A percentile compares a stretch with the other conserved stretches of the same genome.
Evolutionary conservation across 1,140 invertebrate species (phyloP).

Genomic region (Panagrolaimus sp.): DNA sequence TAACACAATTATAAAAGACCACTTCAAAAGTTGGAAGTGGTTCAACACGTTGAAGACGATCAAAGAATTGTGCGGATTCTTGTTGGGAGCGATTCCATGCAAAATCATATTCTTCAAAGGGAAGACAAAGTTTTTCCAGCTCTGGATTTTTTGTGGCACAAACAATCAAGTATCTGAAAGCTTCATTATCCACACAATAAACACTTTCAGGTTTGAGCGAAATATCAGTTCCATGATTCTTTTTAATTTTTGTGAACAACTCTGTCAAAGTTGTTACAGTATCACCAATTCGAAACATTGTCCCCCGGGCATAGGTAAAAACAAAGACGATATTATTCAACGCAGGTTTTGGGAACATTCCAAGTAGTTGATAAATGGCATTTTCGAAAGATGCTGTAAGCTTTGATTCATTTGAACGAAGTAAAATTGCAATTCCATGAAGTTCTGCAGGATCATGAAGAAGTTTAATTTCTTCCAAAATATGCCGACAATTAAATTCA

Average conservation of each 20-base stretch:
- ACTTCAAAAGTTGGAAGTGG: slow-evolving; percentile 8
- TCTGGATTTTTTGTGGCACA: background rate
- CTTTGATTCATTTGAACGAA: background rate
- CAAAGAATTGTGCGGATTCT: slow-evolving; percentile 7
- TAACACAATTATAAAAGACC: background rate
- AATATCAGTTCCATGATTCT: background rate
- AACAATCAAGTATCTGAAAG: background rate
- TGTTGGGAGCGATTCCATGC: background rate
- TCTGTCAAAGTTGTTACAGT: background rate
- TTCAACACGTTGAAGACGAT: background rate
- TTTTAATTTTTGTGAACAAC: background rate
- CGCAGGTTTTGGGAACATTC: background rate
- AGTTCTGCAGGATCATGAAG: background rate
- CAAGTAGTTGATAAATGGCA: background rate
- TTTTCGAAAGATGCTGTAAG: slow-evolving; percentile 3
- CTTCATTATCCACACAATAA: slow-evolving; percentile 4
- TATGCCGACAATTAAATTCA: background rate
- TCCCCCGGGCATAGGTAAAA: background rate
- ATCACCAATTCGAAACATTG: background rate
- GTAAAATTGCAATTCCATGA: background rate
- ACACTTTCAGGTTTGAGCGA: background rate
- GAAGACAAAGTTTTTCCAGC: background rate
- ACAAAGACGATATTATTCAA: background rate
- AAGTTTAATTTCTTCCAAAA: slow-evolving; percentile 9
- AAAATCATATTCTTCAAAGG: background rate